A percentile compares a stretch with the other conserved stretches of the same genome.
phyloP scores from a whole-genome alignment of 2,888 invertebrate species.

The Cantharis lateralis region DNA sequence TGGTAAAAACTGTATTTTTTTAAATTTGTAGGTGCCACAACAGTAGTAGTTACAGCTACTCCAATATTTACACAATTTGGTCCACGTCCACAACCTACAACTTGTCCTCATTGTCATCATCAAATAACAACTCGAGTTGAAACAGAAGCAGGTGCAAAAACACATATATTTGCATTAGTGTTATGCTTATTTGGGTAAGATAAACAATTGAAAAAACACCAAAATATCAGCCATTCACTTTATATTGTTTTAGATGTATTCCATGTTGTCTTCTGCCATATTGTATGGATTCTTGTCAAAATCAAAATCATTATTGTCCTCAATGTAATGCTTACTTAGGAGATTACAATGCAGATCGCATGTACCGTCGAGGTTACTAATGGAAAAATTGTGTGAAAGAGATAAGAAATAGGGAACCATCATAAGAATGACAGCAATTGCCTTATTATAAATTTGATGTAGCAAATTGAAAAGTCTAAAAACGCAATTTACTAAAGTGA shows the following conservation, averaged over 20 bases:
- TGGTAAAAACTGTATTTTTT: too few relatives aligned
- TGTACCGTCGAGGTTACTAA: background rate
- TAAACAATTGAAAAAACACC: background rate
- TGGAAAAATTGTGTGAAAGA: background rate
- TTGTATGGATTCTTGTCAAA: conserved; percentile 37
- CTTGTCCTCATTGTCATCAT: conserved; percentile 50
- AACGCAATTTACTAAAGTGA: background rate
- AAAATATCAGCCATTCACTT: background rate
- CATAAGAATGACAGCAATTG: background rate
- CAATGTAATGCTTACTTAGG: conserved; percentile 56
- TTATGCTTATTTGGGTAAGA: conserved; percentile 31
- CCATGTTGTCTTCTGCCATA: conserved; percentile 36
- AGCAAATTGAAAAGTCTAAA: background rate
- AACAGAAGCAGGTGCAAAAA: conserved; percentile 46
- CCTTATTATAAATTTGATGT: background rate
- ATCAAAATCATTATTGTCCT: conserved; percentile 36
- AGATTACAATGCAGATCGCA: conserved; percentile 39
- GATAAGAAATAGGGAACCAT: background rate
- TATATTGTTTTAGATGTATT: conserved; percentile 29
- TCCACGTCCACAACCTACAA: conserved; percentile 44
- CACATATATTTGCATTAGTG: conserved; percentile 51
- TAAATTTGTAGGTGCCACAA: conserved; percentile 17
- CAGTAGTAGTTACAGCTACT: conserved; percentile 20
- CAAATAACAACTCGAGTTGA: conserved; percentile 45
- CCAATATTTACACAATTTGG: conserved; percentile 34